Base-by-base conservation (phyloP, 2,113 vertebrate genomes). In the Philantomba maxwellii region DNA sequence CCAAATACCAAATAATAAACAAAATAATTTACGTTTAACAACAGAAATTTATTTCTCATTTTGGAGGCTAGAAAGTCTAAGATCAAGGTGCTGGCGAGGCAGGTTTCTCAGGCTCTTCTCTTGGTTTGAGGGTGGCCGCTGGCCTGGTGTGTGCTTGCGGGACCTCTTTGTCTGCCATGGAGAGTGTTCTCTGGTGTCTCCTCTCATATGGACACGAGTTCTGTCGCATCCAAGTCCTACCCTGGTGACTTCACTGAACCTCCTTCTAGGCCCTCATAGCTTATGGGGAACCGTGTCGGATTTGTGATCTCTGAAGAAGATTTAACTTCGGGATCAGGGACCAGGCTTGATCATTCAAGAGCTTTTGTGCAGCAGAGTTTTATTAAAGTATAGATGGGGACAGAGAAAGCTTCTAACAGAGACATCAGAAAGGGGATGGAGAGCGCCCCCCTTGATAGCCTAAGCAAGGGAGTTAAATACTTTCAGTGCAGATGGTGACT, bases 371-470 rank as follows among this genome's bases (percentile, higher is more conserved):
- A 73, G 10, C 66, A 39, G 66, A 70, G 19, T 39, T 39, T 39
- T 73, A 73, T 73, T 73, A 39, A 70, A 23, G 66, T 70, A 70
- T 73, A 73, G 36, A 73, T 23, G 66, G 66, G 19, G 66, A 70
- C 66, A 70, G 66, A 39, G 19, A 70, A 39, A 70, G 19, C 10
- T 70, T 70, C n/a, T 70, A n/a, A 70, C 66, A 39, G 12, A 39
- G 66, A 70, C 2, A 39, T 39, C 19, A 21, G 66, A 70, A 70
- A 73, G 66, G 66, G 66, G 66, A 73, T 73, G 19, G 66, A 73
- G n/a, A 23, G n/a, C 0, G 1, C 19, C 66, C 10, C n/a, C n/a
- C n/a, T 36, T 70, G 64, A 70, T 36, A 39, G 10, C 10, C 19
- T 73, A 39, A 39, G 66, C n/a, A 23, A 73, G 36, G n/a, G 66